phyloP scores from a whole-genome alignment of 2,113 vertebrate genomes.

The Sminthopsis crassicaudata region DNA sequence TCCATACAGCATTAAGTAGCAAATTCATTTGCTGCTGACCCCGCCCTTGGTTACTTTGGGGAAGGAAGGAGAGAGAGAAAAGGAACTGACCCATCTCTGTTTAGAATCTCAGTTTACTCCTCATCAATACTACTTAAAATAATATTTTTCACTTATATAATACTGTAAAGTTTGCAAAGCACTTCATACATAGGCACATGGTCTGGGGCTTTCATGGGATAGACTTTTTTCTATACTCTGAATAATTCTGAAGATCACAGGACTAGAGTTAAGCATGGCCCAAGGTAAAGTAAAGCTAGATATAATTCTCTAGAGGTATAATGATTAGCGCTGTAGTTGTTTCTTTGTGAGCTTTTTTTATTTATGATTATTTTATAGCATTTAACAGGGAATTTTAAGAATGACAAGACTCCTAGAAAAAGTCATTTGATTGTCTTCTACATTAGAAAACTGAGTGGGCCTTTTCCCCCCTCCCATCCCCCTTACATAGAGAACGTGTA shows the following conservation, averaged over 20 bases:
- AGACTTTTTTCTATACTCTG: constrained; percentile 4
- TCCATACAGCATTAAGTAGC: too few species aligned
- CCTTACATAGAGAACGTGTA: neutral
- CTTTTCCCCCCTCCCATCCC: neutral
- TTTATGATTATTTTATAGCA: neutral
- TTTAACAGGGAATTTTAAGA: neutral
- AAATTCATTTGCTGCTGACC: too few species aligned
- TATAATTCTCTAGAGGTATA: neutral
- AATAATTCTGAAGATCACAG: constrained; percentile 9
- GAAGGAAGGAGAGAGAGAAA: too few species aligned
- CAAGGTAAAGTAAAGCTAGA: neutral
- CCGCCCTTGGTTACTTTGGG: too few species aligned
- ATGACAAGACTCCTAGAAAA: neutral
- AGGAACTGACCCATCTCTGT: too few species aligned
- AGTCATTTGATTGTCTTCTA: neutral
- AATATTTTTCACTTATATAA: too few species aligned
- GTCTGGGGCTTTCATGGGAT: neutral
- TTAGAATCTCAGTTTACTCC: too few species aligned
- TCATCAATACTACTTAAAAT: too few species aligned
- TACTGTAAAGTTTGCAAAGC: too few species aligned
- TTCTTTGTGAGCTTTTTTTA: neutral
- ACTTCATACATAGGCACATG: too few species aligned
- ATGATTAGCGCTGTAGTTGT: neutral
- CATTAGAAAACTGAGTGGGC: neutral
- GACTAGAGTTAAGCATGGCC: neutral